These are phyloP conservation scores for Antheraea pernyi DNA, from an alignment of 1,140 invertebrate genomes.

Conservation along the genomic window DNA sequence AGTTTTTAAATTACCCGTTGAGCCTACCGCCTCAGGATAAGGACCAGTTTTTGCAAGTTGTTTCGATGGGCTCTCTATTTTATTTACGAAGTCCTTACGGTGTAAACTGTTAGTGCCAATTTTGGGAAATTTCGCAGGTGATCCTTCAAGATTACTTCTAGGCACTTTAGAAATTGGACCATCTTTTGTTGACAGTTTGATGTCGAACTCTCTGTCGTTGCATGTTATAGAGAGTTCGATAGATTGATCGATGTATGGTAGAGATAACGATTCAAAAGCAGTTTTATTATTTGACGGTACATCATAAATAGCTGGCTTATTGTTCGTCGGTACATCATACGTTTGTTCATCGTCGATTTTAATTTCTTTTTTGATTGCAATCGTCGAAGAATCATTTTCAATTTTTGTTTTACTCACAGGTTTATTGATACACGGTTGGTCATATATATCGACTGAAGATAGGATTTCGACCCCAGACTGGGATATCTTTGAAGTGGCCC, in stretches of 20 bases:
- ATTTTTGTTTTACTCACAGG: constrained; percentile 32
- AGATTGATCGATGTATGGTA: constrained; percentile 72
- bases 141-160: constrained; percentile 35
- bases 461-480: constrained; percentile 74
- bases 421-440: constrained; percentile 60
- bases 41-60: constrained; percentile 55
- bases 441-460: constrained; percentile 72
- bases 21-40: constrained; percentile 62
- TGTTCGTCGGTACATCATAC: constrained; percentile 70
- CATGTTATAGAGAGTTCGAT: constrained; percentile 67
- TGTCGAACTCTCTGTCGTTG: constrained; percentile 74
- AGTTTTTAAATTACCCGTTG: constrained; percentile 66
- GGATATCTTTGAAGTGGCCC: constrained; percentile 75
- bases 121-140: constrained; percentile 58
- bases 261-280: constrained; percentile 62
- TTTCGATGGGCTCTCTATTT: constrained; percentile 44
- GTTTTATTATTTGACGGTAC: constrained; percentile 69
- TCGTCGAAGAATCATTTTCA: constrained; percentile 42
- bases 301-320: constrained; percentile 63
- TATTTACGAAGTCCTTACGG: constrained; percentile 53
- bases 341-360: constrained; percentile 58
- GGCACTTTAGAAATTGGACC: constrained; percentile 52
- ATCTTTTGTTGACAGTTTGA: constrained; percentile 65
- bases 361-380: constrained; percentile 51
- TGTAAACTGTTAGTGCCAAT: constrained; percentile 62